These are phyloP conservation scores for Canis aureus DNA, from an alignment of 2,113 vertebrate genomes.

Conservation along the genomic window DNA sequence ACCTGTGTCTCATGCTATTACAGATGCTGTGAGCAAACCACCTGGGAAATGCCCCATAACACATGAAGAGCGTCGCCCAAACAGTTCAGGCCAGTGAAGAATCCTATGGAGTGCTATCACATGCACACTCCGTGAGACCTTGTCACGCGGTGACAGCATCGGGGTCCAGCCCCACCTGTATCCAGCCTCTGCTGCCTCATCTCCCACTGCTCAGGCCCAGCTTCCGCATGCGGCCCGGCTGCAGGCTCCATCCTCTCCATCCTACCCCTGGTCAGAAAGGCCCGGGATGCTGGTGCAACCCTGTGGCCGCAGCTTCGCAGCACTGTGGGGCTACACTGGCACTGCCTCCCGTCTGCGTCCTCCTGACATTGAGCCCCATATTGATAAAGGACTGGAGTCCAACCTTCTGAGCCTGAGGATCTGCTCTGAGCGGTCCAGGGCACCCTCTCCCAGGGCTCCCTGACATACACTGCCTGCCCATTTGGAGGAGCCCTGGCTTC, in stretches of 20 bases:
- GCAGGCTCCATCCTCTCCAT: no score
- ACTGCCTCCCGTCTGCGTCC: neutral
- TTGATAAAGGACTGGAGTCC: neutral
- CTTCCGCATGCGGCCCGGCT: neutral
- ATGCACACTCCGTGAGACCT: rapidly evolving
- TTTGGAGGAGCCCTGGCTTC: no score
- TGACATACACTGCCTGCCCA: no score
- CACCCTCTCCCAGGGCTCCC: neutral
- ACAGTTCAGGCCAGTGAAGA: neutral
- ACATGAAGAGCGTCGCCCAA: neutral
- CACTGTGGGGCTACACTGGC: no score
- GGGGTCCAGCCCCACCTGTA: neutral
- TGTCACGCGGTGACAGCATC: rapidly evolving
- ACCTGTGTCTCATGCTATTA: neutral
- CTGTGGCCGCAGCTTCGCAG: neutral
- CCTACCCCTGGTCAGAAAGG: neutral
- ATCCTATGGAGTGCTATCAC: neutral
- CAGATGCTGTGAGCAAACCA: no score
- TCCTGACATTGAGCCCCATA: neutral
- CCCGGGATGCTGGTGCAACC: no score
- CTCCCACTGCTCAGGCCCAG: neutral
- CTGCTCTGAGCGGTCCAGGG: neutral
- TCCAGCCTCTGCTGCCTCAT: no score
- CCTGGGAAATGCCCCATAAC: no score
- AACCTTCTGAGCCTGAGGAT: rapidly evolving